A percentile compares a stretch with the other conserved stretches of the same genome.
Conservation (phyloP, 2,113 vertebrate genomes). For the Erpornis zantholeuca region DNA sequence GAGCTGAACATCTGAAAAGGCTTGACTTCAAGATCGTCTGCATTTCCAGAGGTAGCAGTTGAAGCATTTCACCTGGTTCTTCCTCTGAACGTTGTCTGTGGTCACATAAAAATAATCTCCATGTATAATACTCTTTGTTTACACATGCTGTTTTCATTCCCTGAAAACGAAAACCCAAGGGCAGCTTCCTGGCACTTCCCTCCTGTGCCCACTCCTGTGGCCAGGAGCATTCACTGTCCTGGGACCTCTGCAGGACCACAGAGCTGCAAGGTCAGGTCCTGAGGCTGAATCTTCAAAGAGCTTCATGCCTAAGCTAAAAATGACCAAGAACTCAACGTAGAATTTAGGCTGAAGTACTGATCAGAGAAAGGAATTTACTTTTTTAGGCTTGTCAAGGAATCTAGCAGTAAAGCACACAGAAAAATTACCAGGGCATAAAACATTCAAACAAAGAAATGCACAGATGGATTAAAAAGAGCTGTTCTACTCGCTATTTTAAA, state of each 20-base stretch:
- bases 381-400: background rate
- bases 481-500: background rate
- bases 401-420: too few species aligned
- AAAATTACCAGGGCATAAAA: background rate
- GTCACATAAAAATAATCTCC: background rate
- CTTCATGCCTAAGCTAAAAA: background rate
- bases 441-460: background rate
- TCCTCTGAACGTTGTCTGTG: background rate
- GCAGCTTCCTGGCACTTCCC: background rate
- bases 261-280: background rate
- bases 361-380: background rate
- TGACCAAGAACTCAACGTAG: accelerated
- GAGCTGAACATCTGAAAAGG: background rate
- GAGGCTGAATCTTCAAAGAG: background rate
- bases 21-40: accelerated
- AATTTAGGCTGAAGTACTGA: background rate
- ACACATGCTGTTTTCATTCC: background rate
- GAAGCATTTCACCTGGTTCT: background rate
- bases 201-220: accelerated
- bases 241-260: accelerated
- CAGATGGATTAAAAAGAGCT: background rate
- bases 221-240: accelerated
- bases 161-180: background rate
- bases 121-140: accelerated
- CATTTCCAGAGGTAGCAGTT: background rate